phyloP scores from a whole-genome alignment of 2,797 vertebrate genomes.

The Melanitta fusca region DNA sequence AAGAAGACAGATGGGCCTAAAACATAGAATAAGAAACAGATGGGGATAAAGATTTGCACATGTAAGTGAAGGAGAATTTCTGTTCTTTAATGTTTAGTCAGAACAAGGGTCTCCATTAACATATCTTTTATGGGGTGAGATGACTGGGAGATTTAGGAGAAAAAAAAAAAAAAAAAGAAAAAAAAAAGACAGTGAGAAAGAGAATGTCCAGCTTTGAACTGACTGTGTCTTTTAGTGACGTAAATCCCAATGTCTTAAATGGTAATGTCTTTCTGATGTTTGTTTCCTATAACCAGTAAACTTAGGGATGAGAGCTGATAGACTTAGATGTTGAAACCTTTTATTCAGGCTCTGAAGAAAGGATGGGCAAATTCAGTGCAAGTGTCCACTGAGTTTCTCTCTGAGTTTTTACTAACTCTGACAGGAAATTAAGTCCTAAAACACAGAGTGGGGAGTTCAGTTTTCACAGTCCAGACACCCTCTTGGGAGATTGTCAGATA shows the following conservation, averaged over 20 bases:
- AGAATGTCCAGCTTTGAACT: conserved; percentile 21
- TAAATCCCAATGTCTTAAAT: background rate
- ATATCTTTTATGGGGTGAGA: conserved; percentile 49
- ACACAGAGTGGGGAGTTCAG: background rate
- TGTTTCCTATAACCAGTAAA: background rate
- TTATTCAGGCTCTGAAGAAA: background rate
- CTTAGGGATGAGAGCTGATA: background rate
- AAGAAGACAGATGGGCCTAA: conserved; percentile 26
- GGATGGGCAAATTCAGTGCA: background rate
- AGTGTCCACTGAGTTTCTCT: background rate
- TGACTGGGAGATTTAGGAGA: background rate
- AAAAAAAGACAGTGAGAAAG: background rate
- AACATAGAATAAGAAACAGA: conserved; percentile 48
- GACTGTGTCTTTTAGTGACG: conserved; percentile 5
- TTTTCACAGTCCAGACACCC: background rate
- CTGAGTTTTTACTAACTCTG: background rate
- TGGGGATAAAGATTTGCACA: conserved; percentile 26
- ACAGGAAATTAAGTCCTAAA: background rate
- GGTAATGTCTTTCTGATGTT: background rate
- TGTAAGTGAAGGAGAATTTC: conserved; percentile 18
- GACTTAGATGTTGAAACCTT: background rate
- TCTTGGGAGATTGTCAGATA: background rate
- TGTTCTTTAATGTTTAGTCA: conserved; percentile 8
- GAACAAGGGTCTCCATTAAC: conserved; percentile 4
- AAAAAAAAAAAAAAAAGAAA: too few relatives aligned